A percentile compares a stretch with the other conserved stretches of the same genome.
Conservation (phyloP, 2,888 invertebrate species). For the Eupithecia pulchellata region DNA sequence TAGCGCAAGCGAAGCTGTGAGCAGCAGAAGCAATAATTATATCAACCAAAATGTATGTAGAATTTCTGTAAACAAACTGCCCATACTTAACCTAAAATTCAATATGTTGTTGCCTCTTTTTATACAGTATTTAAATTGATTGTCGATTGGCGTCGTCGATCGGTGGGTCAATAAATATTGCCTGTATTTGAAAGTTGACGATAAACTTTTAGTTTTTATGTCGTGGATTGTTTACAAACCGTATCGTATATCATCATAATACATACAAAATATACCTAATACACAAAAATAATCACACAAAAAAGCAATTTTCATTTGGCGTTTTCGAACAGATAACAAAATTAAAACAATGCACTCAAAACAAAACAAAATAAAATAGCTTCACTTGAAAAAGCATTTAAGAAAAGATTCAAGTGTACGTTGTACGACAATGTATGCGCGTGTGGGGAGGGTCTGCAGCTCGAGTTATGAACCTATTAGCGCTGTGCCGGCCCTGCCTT, state of each 20-base stretch:
- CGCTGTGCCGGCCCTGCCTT: constrained; percentile 30
- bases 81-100: no score
- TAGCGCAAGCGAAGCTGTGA: background rate
- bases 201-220: no score
- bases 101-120: no score
- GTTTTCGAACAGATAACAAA: background rate
- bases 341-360: background rate
- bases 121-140: no score
- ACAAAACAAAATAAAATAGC: background rate
- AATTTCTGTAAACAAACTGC: no score
- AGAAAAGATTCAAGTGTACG: constrained; percentile 9
- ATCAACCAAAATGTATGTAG: no score
- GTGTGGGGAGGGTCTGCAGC: constrained; percentile 17
- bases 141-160: no score
- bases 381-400: constrained; percentile 15
- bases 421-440: constrained; percentile 11
- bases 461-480: constrained; percentile 37
- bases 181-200: no score
- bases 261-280: background rate
- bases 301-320: background rate
- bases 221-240: no score
- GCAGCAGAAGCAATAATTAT: background rate
- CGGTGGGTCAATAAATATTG: no score
- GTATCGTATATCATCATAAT: no score
- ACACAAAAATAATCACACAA: background rate